Base-by-base conservation (phyloP, 30 jellyfish, hydroid and myxozoan species). In the Aurelia aurita region DNA sequence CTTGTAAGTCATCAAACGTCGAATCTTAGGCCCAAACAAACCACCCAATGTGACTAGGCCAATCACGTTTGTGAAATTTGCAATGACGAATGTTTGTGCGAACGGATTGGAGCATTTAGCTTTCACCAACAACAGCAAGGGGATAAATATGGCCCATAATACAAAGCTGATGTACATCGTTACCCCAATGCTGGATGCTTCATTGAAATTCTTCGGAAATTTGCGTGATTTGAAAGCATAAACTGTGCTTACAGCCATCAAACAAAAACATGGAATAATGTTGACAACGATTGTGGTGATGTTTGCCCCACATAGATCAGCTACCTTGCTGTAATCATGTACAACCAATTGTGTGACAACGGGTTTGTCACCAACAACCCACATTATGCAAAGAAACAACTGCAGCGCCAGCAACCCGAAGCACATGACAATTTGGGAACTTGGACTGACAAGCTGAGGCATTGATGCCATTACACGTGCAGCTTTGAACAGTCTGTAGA, bases 201-300 rank as follows among this genome's bases (percentile, higher is more conserved):
- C 98, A 57, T 88, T 92, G 92, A 29, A 92, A 47, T 96, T 92
- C 85, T 86, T 89, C 3, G 98, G 98, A 23, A 92, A 82, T 20
- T 92, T 92, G 28, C 98, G 74, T 43, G 98, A 79, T 65, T 92
- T 92, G 83, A 92, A 92, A 28, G 98, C 97, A 77, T 87, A 92
- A 15, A 58, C 87, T 11, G 98, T 87, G 72, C 98, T 53, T 16
- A 85, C 73, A 2, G 91, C 70, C 86, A 87, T 57, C 72, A 92
- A 54, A 16, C 83, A 95, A 74, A 77, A 60, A 32, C 97, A 87
- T 20, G 91, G 82, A 14, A 87, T 51, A 3, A 87, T 69, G 67
- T 92, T 92, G 67, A 86, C 19, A 5, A 88, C 65, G 20, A 77
- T 59, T 14, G 88, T 80, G 69, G 53, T 45, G 20, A 47, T 28